Conservation (phyloP, 2,797 vertebrate genomes). For the Coccyzus lansbergi region DNA sequence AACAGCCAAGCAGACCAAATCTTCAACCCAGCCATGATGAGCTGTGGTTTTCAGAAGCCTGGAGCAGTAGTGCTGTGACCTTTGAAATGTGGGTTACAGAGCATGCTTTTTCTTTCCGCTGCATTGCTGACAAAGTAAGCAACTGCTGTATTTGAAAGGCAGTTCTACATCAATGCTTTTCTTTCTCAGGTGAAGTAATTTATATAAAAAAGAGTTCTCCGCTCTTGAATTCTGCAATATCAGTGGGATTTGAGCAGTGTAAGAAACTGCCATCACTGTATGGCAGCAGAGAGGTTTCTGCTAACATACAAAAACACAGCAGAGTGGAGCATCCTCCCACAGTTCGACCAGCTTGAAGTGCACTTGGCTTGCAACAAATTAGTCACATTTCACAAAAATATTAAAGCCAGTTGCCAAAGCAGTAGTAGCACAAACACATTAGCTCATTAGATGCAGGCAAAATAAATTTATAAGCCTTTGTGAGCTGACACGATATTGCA, state of each 20-base stretch:
- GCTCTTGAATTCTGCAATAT: background rate
- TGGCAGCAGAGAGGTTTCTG: background rate
- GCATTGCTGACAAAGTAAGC: constrained; percentile 48
- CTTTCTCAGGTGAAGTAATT: background rate
- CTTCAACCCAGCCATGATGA: constrained; percentile 57
- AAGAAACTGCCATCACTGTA: background rate
- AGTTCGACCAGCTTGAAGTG: accelerated
- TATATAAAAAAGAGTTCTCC: background rate
- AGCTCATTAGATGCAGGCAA: accelerated
- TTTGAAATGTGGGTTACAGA: constrained; percentile 50
- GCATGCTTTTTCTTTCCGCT: background rate
- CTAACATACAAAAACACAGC: accelerated
- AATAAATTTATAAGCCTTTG: background rate
- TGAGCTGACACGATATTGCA: accelerated
- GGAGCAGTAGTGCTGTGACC: constrained; percentile 6
- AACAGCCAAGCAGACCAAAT: constrained; percentile 31
- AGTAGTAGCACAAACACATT: background rate
- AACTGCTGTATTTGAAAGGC: background rate
- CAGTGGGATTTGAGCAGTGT: background rate
- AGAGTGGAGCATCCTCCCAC: background rate
- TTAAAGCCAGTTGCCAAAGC: background rate
- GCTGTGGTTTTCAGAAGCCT: background rate
- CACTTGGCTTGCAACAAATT: background rate
- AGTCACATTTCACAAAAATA: too few relatives aligned
- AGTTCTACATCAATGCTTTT: background rate